Evolutionary conservation across 2,797 vertebrate species (phyloP), one percentile per base, ranked within the genome.

Genomic region (Aplochiton taeniatus): DNA sequence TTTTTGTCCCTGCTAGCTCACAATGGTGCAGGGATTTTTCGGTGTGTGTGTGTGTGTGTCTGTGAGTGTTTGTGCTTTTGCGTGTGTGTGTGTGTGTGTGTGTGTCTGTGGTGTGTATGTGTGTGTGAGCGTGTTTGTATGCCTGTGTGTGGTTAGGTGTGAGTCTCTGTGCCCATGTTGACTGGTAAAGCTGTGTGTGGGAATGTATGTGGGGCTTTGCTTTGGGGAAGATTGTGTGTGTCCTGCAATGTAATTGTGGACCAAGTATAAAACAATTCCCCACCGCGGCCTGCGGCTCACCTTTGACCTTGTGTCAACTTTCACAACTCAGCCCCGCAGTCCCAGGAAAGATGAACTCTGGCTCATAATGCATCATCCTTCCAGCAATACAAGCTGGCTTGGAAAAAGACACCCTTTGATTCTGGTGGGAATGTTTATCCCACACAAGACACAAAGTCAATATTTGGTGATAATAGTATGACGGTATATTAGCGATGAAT

Each of bases 291-390:
- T 60, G 46, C 68, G 77, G 74, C 83, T 83, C 74, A 50, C 58
- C 63, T 43, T 73, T 78, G 69, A 72, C n/a, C 42, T 57, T 70
- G 44, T 70, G 44, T 79, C 84, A 84, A 76, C 71, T 65, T 61
- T 71, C 55, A 63, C 72, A 48, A 52, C 64, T 79, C 65, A 60
- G 66, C 81, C 62, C 56, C 72, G 77, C 63, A 63, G 69, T 31
- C 31, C 71, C 75, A 72, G 68, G 76, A 65, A 70, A 65, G 85
- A 74, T 69, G 74, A 48, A 61, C 80, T 71, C 66, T 75, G 62
- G 70, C 63, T 70, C 70, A 84, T 89, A 88, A 91, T 86, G 73
- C 81, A 90, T 86, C 42, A 68, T 76, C 67, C 75, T 69, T 2
- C 17, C 16, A 17, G 42, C 56, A 63, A 63, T 52, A 52, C 18